A percentile compares a stretch with the other conserved stretches of the same genome.
Conservation (phyloP, 2,113 vertebrate genomes). For the Plotosus lineatus region DNA sequence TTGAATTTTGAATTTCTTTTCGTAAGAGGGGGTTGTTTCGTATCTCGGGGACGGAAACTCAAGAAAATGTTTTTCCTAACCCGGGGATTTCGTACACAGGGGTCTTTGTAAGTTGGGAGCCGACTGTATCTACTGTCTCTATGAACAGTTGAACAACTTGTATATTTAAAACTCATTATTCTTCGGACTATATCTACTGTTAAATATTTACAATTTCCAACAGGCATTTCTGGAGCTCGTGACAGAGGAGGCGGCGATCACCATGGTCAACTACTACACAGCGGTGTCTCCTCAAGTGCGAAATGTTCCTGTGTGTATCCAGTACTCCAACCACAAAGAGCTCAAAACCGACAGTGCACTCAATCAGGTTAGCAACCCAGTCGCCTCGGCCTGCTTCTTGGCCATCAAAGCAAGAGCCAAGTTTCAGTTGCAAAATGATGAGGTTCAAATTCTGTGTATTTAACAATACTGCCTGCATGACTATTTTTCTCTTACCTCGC, state of each 20-base stretch:
- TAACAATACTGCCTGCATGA: neutral
- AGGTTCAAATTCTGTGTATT: neutral
- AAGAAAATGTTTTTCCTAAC: no score
- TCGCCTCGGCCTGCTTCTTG: neutral
- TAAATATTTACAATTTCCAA: conserved; percentile 46
- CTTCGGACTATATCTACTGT: neutral
- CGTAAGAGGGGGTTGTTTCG: no score
- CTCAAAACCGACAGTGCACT: conserved; percentile 97
- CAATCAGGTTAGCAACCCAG: conserved; percentile 73
- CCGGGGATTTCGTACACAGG: no score
- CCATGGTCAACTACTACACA: conserved; percentile 98
- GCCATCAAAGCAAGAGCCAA: neutral
- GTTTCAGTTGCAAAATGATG: neutral
- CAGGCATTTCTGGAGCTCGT: conserved; percentile 96
- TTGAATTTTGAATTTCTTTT: no score
- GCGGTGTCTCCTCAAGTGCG: conserved; percentile 94
- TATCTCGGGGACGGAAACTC: no score
- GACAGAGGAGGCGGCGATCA: conserved; percentile 94
- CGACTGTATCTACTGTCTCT: no score
- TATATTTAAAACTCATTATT: no score
- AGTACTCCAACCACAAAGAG: conserved; percentile 98
- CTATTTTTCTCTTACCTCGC: neutral
- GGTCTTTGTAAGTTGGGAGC: no score
- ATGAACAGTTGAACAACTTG: neutral
- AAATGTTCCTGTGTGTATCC: conserved; percentile 88